Base-by-base conservation (phyloP, 2,797 vertebrate species). In the Mus minutoides region DNA sequence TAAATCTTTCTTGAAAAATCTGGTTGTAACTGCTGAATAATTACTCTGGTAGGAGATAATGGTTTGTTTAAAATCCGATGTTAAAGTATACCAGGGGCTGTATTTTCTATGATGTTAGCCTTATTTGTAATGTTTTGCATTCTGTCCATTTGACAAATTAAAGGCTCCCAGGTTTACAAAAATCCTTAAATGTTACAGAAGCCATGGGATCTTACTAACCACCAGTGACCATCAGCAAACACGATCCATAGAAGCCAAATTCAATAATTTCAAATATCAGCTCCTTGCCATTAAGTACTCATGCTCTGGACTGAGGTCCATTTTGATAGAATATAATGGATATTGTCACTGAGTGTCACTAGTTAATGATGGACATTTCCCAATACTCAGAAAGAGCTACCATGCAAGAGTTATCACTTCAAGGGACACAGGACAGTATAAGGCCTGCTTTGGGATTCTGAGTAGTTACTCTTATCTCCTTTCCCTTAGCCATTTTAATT, bases 111-210 rank as follows among this genome's bases (percentile, higher is more conserved):
- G 10, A n/a, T 49, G 21, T n/a, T 31, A 67, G 37, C 34, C 40
- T 79, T 80, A 85, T 77, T 90, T n/a, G 54, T 52, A 80, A 60
- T 26, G 67, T 76, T 92, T 87, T 69, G 75, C 49, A 93, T 16
- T 43, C 56, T 31, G n/a, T 84, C 52, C 16, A 88, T 60, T 80
- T 73, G 19, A 90, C 78, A 78, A 71, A 54, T 73, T 76, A 76
- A 89, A 82, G 37, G 29, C 10, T 75, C 52, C 46, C 31, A 85
- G 12, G 84, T 96, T 94, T 78, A 73, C 69, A 88, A 60, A 52
- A 88, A 92, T 82, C 12, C 54, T 37, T 34, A 12, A 82, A 79
- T 86, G 60, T 60, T 76, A 43, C 9, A 71, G 71, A 94, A 91
- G 77, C 82, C 17, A 64, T 58, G n/a, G 54, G 56, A 24, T 78